Evolutionary conservation across 2,797 vertebrate genomes (phyloP).

Genomic region (Schizothorax lantsangensis): DNA sequence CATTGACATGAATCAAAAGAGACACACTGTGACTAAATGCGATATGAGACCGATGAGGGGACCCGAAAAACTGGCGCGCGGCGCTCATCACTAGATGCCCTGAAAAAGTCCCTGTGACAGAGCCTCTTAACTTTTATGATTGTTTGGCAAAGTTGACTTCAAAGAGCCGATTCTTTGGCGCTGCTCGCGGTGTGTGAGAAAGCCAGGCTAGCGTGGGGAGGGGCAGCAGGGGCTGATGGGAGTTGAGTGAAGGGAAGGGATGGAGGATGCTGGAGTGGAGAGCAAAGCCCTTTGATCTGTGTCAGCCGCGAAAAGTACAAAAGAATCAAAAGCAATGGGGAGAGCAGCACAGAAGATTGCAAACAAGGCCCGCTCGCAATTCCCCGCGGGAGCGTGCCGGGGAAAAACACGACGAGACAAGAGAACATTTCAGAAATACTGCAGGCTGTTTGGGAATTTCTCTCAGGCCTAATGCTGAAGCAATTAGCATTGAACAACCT

Average conservation of each 20-base stretch:
- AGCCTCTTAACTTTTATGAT: constrained; percentile 69
- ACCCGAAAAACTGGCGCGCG: constrained; percentile 43
- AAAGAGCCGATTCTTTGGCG: constrained; percentile 70
- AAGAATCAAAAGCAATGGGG: constrained; percentile 64
- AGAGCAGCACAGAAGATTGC: constrained; percentile 60
- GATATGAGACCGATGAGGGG: constrained; percentile 17
- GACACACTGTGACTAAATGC: constrained; percentile 43
- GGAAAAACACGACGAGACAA: constrained; percentile 69
- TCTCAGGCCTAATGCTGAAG: constrained; percentile 74
- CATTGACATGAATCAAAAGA: constrained; percentile 37
- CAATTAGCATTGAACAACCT: constrained; percentile 81
- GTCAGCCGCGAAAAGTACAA: constrained; percentile 68
- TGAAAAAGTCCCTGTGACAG: constrained; percentile 62
- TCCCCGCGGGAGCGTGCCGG: constrained; percentile 59
- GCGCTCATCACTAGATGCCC: constrained; percentile 65
- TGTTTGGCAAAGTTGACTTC: constrained; percentile 77
- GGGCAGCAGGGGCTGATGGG: constrained; percentile 54
- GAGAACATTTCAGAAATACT: constrained; percentile 76
- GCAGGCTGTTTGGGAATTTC: constrained; percentile 73
- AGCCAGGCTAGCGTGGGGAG: constrained; percentile 47
- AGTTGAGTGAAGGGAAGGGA: constrained; percentile 67
- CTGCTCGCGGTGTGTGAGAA: constrained; percentile 69
- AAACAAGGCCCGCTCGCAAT: constrained; percentile 49
- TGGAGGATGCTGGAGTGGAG: constrained; percentile 69
- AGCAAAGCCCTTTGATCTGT: constrained; percentile 82